A percentile compares a stretch with the other conserved stretches of the same genome.
phyloP scores from a whole-genome alignment of 2,888 invertebrate genomes.

The Tipula vernalis region DNA sequence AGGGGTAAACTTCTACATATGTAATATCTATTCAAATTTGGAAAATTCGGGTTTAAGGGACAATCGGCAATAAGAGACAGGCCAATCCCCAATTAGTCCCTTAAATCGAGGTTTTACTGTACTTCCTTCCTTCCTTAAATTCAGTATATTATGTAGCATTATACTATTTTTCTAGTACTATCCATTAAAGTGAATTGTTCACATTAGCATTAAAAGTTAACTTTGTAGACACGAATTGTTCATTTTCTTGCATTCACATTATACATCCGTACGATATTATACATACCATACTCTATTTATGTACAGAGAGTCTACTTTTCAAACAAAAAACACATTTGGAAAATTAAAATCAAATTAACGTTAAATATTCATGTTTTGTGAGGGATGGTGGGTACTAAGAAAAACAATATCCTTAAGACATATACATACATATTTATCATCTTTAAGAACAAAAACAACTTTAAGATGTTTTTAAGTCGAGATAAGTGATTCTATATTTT shows the following conservation, averaged over 20 bases:
- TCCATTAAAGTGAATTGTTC: background rate
- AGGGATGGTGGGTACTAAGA: background rate
- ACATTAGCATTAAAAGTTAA: background rate
- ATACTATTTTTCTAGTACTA: background rate
- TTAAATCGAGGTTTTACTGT: too few relatives aligned
- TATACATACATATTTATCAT: background rate
- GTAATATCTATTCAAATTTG: too few relatives aligned
- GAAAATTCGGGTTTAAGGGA: too few relatives aligned
- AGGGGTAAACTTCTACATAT: too few relatives aligned
- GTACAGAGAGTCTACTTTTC: background rate
- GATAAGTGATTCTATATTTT: background rate
- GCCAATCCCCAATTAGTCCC: too few relatives aligned
- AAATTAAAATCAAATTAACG: background rate
- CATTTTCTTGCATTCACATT: background rate
- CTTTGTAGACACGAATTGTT: background rate
- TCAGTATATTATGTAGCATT: background rate
- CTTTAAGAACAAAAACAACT: background rate
- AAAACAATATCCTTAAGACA: background rate
- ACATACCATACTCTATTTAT: background rate
- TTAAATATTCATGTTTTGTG: background rate
- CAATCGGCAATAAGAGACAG: too few relatives aligned
- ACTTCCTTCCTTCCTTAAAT: background rate
- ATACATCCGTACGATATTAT: too few relatives aligned
- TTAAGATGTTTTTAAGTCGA: background rate
- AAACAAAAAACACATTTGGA: background rate